Evolutionary conservation across 2,888 invertebrate genomes (phyloP), one percentile per base, ranked within the genome.

Genomic region (Leucania comma): DNA sequence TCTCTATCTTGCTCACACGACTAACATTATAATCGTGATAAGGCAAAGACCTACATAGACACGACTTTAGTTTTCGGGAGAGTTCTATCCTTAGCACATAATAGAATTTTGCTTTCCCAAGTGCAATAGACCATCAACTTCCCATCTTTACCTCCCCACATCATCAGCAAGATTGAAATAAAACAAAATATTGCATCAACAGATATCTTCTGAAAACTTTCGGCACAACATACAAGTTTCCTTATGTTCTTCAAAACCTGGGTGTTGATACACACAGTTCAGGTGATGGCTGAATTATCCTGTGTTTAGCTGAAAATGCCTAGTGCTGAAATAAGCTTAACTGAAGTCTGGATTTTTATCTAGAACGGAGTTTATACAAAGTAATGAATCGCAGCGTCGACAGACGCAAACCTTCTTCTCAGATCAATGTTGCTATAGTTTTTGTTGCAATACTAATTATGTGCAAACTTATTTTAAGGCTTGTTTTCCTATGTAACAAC

Each of bases 291-390:
- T 69, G 65, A 65, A 46, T 75, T 80, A 75, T 80, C 70, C 61
- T 70, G 76, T 80, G 76, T 75, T 66, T 69, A 69, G 64, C 64
- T 42, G 17, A 78, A 77, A 69, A 78, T 65, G 75, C 63, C 79
- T 68, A 80, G 68, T 68, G 77, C 81, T 83, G 72, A 81, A 73
- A 81, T 67, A 83, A 82, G 65, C 64, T 62, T 66, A 68, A 53
- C 83, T 61, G 56, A 67, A 81, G 68, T 73, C 83, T 80, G 74
- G 57, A 64, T 72, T 80, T 72, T 75, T 51, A 77, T 81, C 81
- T 83, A 84, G 84, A 81, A 72, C 74, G 56, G 26, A 74, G 80
- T 84, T 79, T 84, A 84, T 50, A 80, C 73, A 69, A 68, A 12
- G 64, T 84, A 76, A 84, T 84, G 67, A 20, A 76, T 72, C 50